Conservation (phyloP, 1,140 invertebrate species). For the Augochlora pura region DNA sequence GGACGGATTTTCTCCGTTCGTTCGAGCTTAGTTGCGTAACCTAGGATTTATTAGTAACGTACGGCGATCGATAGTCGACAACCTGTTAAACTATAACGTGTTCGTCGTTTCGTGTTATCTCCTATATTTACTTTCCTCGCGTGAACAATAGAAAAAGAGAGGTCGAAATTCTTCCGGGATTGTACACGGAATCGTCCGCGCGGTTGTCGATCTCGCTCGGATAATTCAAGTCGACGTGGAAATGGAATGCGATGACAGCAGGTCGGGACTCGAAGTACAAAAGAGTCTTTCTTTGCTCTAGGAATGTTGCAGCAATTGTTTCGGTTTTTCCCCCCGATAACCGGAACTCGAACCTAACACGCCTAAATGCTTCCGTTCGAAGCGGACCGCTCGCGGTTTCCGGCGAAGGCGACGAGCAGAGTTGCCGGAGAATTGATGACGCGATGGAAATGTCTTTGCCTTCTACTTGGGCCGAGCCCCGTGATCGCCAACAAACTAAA, state of each 20-base stretch:
- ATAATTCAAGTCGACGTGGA: background rate
- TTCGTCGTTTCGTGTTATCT: background rate
- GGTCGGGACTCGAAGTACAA: background rate
- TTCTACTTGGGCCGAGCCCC: too few species aligned
- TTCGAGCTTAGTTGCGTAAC: conserved; percentile 3
- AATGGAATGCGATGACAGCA: background rate
- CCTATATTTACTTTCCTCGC: background rate
- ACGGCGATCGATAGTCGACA: conserved; percentile 7
- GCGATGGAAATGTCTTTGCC: too few species aligned
- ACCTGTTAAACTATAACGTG: background rate
- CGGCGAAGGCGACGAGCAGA: too few species aligned
- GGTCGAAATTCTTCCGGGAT: background rate
- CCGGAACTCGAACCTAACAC: background rate
- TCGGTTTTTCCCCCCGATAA: background rate
- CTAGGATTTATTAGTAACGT: conserved; percentile 21
- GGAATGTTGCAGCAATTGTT: background rate
- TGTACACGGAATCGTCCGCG: too few species aligned
- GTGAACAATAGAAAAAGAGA: background rate
- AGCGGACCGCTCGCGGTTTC: too few species aligned
- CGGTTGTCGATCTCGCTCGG: background rate
- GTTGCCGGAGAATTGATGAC: too few species aligned
- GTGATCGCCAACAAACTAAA: too few species aligned
- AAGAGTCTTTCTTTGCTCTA: background rate
- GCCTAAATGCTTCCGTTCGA: too few species aligned
- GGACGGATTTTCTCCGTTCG: background rate